phyloP scores from a whole-genome alignment of 23 tunicate genomes.

The Clavelina lepadiformis region DNA sequence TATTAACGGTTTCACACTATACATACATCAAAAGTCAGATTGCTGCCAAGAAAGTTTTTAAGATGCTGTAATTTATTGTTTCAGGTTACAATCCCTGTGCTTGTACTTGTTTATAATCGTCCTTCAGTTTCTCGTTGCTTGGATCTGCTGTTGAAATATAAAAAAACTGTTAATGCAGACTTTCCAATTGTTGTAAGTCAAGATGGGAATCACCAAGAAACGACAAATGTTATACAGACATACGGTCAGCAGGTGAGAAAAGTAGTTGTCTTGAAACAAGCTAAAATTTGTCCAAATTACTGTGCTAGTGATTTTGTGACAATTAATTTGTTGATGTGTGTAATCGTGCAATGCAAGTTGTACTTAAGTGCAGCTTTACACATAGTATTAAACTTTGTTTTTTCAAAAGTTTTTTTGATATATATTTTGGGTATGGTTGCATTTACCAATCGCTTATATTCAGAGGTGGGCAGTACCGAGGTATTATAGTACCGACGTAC shows the following conservation, averaged over 20 bases:
- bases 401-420: too few species aligned
- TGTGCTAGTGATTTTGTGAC: too few species aligned
- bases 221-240: slow-evolving; percentile 36
- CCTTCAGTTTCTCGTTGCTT: slow-evolving; percentile 82
- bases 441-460: too few species aligned
- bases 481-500: too few species aligned
- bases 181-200: slow-evolving; percentile 91
- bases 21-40: too few species aligned
- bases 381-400: not conserved
- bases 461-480: too few species aligned
- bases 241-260: slow-evolving; percentile 39
- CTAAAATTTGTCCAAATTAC: too few species aligned
- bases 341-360: not conserved
- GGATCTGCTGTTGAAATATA: slow-evolving; percentile 42
- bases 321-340: not conserved
- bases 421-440: too few species aligned
- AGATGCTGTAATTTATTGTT: too few species aligned
- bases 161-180: not conserved
- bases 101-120: slow-evolving; percentile 80
- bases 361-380: not conserved
- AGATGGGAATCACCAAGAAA: slow-evolving; percentile 79
- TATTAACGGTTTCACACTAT: too few species aligned
- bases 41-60: too few species aligned
- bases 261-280: not conserved
- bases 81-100: slow-evolving; percentile 49